phyloP scores from a whole-genome alignment of 2,797 vertebrate genomes.

The Tiaroga cobitis region DNA sequence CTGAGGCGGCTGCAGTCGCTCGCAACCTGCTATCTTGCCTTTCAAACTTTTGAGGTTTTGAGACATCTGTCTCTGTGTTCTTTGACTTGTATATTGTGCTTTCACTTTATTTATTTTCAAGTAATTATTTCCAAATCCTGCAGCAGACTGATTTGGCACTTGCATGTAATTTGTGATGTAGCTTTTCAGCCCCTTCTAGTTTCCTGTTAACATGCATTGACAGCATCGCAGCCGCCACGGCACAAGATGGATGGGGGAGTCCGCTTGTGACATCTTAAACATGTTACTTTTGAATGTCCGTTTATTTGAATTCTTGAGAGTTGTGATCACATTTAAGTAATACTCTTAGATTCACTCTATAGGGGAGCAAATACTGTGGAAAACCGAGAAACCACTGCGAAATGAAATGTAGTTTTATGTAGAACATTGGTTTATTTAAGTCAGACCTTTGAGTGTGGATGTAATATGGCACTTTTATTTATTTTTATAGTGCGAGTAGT shows the following conservation, averaged over 20 bases:
- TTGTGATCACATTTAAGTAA: constrained; percentile 65
- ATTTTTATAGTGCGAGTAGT: constrained; percentile 62
- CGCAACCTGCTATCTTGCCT: constrained; percentile 42
- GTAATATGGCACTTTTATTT: constrained; percentile 68
- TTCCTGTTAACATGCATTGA: constrained; percentile 61
- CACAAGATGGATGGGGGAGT: constrained; percentile 75
- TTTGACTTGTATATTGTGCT: constrained; percentile 76
- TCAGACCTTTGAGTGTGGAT: constrained; percentile 65
- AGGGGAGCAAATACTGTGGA: constrained; percentile 77
- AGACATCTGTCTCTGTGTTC: constrained; percentile 69
- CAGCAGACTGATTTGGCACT: constrained; percentile 57
- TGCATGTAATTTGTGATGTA: constrained; percentile 30
- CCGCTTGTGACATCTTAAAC: constrained; percentile 79
- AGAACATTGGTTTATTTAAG: constrained; percentile 75
- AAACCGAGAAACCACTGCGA: constrained; percentile 71
- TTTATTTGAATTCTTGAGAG: constrained; percentile 80
- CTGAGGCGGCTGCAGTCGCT: background rate
- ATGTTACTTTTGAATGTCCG: constrained; percentile 77
- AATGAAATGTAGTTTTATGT: constrained; percentile 81
- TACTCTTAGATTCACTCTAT: constrained; percentile 74
- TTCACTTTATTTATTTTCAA: constrained; percentile 73
- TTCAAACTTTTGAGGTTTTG: constrained; percentile 62
- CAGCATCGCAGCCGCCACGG: constrained; percentile 67
- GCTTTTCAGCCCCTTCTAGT: constrained; percentile 35
- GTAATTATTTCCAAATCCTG: constrained; percentile 76